Conservation (phyloP, 2,113 vertebrate genomes). For the Ancistrus triradiatus region DNA sequence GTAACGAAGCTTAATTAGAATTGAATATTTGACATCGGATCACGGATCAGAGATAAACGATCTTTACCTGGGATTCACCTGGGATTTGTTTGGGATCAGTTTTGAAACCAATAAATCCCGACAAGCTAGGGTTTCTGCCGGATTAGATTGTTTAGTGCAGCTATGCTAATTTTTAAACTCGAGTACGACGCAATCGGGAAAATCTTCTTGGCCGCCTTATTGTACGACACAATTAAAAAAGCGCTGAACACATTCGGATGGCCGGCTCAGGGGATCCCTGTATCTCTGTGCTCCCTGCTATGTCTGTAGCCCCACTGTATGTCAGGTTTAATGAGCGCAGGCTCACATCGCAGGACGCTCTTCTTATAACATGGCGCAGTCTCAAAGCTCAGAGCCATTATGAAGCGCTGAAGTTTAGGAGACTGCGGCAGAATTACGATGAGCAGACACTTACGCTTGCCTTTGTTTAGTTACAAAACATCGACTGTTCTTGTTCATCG, state of each 20-base stretch:
- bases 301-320: conserved; percentile 11
- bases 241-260: conserved; percentile 51
- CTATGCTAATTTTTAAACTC: neutral
- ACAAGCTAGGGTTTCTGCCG: too few species aligned
- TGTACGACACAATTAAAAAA: conserved; percentile 48
- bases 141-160: neutral
- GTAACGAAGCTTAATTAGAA: conserved; percentile 42
- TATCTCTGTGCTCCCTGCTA: conserved; percentile 15
- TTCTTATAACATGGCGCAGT: conserved; percentile 2
- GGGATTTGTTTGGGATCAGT: too few species aligned
- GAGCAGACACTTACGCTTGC: neutral
- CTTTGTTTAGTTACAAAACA: neutral
- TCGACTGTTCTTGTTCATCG: too few species aligned
- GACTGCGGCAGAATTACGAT: neutral
- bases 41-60: conserved; percentile 60
- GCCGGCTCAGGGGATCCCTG: conserved; percentile 43
- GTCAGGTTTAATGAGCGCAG: conserved; percentile 35
- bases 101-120: too few species aligned
- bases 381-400: conserved; percentile 4
- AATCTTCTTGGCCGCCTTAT: conserved; percentile 1
- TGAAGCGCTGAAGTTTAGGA: neutral
- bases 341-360: neutral
- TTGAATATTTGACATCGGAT: conserved; percentile 42
- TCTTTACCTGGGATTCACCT: neutral
- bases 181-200: too few species aligned